Evolutionary conservation across 2,888 invertebrate species (phyloP), one percentile per base, ranked within the genome.

Genomic region (Camptogramma bilineatum): DNA sequence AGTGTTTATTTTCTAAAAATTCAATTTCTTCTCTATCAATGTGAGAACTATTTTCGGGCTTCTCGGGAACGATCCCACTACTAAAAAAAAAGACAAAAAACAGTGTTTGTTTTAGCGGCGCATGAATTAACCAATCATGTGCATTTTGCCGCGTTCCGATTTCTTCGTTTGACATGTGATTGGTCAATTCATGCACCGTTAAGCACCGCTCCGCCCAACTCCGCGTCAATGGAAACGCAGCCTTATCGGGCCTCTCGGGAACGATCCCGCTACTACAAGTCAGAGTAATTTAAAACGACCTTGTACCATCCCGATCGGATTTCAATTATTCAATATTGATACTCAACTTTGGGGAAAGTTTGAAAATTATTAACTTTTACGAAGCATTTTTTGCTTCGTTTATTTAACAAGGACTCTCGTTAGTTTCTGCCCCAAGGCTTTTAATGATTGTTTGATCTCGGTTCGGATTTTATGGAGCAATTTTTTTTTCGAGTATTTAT

Each of bases 271-370:
- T 34, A 47, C 19, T 50, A 57, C 39, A 57, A 48, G 28, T 24
- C 19, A 4, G 46, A 42, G 57, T 53, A 50, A 57, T 53, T 53
- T 53, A 19, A 52, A 57, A 8, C 48, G 52, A 51, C 54, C 62
- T 64, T 52, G 19, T 28, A 31, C 53, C 51, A 28, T 24, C 54
- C 28, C 44, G 52, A 56, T 66, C 46, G 42, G 46, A 64, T 66
- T 67, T 67, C 59, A 67, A 67, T 63, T 66, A 69, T 68, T 62
- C 54, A 65, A 59, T 68, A 66, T 42, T 64, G 67, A 61, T 56
- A 57, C 52, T 62, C 46, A 21, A 62, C 21, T 65, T 60, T 54
- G 16, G 24, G 5, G 18, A 28, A 59, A 48, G 21, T 57, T 66
- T 48, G 4, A 10, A 44, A 42, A 59, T 59, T 58, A 59, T 62